These are phyloP conservation scores for Scylla paramamosain DNA, from an alignment of 1,140 invertebrate genomes.

Conservation along the genomic window DNA sequence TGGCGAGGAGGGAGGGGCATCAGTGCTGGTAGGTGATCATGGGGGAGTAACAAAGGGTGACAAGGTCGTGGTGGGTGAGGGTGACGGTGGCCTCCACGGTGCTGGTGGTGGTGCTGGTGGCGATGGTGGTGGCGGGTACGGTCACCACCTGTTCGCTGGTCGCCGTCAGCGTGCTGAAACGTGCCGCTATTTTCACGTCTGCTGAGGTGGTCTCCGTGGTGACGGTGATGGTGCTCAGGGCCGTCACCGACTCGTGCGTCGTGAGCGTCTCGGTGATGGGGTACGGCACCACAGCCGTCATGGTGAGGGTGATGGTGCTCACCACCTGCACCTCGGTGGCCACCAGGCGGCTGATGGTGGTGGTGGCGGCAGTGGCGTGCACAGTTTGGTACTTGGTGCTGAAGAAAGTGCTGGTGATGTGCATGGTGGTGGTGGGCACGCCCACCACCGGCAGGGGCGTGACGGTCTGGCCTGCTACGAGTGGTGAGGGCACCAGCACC, in stretches of 20 bases:
- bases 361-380: constrained; percentile 1
- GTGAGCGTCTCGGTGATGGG: constrained; percentile 10
- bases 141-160: constrained; percentile 32
- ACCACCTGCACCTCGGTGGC: constrained; percentile 30
- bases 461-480: not conserved
- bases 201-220: not conserved
- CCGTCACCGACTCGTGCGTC: not conserved
- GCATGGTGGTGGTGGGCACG: not conserved
- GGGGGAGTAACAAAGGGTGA: constrained; percentile 49
- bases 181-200: not conserved
- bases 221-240: not conserved
- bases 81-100: constrained; percentile 53
- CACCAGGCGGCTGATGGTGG: constrained; percentile 1
- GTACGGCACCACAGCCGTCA: not conserved
- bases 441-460: no score
- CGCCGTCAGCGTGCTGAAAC: not conserved
- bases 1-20: not conserved
- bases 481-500: constrained; percentile 34
- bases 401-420: not conserved
- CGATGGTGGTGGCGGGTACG: not conserved
- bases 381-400: not conserved
- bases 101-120: not conserved
- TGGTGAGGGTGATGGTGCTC: constrained; percentile 41
- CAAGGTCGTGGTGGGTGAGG: constrained; percentile 24
- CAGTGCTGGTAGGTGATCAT: constrained; percentile 52